Percentiles rank a stretch among this genome's conserved stretches.
Evolutionary conservation across 2,113 vertebrate genomes (phyloP).

Genomic region (Mormyrus iriodes): DNA sequence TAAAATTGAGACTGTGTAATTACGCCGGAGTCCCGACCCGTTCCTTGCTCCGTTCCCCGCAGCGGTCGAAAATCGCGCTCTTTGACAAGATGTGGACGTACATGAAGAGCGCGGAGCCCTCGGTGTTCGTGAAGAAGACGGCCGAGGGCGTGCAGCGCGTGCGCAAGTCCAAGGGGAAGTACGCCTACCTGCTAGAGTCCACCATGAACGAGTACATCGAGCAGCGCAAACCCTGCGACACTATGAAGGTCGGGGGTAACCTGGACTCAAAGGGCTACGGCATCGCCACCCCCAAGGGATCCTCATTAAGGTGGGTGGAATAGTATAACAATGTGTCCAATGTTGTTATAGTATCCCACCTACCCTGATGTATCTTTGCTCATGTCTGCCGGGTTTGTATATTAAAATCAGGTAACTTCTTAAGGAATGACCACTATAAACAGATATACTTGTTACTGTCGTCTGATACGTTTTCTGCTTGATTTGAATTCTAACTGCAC

Average conservation of each 20-base stretch:
- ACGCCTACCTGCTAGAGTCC: conserved; percentile 94
- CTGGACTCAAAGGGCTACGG: conserved; percentile 98
- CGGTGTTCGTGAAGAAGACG: conserved; percentile 93
- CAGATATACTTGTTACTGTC: conserved; percentile 18
- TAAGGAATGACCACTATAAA: conserved; percentile 38
- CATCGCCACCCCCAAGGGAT: conserved; percentile 97
- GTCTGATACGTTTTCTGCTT: neutral
- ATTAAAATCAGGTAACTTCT: conserved; percentile 72
- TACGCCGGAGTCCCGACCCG: neutral
- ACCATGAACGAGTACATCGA: conserved; percentile 98
- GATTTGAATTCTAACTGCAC: conserved; percentile 11
- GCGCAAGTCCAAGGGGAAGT: conserved; percentile 95
- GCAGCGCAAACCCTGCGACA: conserved; percentile 94
- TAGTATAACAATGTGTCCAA: conserved; percentile 99
- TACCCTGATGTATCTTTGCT: conserved; percentile 96
- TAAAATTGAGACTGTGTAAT: neutral
- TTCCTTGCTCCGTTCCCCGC: conserved; percentile 44
- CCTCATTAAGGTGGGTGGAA: conserved; percentile 99
- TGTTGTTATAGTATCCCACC: conserved; percentile 99
- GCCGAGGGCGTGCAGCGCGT: conserved; percentile 90
- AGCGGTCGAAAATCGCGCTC: conserved; percentile 97
- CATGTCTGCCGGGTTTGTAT: conserved; percentile 82
- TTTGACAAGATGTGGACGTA: conserved; percentile 99
- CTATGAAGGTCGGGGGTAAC: conserved; percentile 98
- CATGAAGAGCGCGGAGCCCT: conserved; percentile 94